Evolutionary conservation across 2,113 vertebrate genomes (phyloP), one percentile per base, ranked within the genome.

Genomic region (Anas platyrhynchos): DNA sequence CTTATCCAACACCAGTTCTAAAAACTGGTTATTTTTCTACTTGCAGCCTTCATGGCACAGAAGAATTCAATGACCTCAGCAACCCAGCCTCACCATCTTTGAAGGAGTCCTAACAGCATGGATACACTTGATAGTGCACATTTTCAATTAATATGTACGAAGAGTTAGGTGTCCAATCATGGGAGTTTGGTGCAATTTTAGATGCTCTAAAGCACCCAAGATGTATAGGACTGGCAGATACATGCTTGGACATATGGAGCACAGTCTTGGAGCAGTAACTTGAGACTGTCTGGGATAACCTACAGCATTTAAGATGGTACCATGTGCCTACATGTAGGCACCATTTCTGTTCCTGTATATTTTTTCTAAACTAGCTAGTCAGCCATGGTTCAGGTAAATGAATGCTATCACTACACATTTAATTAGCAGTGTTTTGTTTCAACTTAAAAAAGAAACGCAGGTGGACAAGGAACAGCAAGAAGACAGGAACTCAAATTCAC

Each of bases 91-190:
- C 36, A 13, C 26, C 21, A 11, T 32, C 67, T 91, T 29, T 55
- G 17, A 76, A 81, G 36, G 26, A 86, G 61, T 73, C 58, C 34
- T 58, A 83, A 31, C n/a, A 91, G 41, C 59, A 86, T 62, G 14
- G 11, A 68, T 13, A 83, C 17, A 54, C 16, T 41, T 74, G 25
- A 11, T 32, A 77, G 59, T 12, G 15, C 18, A 48, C 23, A 1
- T 4, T 7, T 65, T 66, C 21, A 36, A 20, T 68, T 38, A 63
- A 32, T n/a, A 66, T 0, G 0, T 16, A 67, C 59, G 25, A 41
- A 41, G 20, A 91, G 68, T 15, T 65, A 43, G 20, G 16, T 36
- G n/a, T 31, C 68, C 65, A 50, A 38, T 83, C 46, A 44, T 9
- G 52, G 41, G 10, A 29, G 17, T 66, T 80, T 2, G 74, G 41